Evolutionary conservation across 2,888 invertebrate genomes (phyloP).

Genomic region (Drepana falcataria): DNA sequence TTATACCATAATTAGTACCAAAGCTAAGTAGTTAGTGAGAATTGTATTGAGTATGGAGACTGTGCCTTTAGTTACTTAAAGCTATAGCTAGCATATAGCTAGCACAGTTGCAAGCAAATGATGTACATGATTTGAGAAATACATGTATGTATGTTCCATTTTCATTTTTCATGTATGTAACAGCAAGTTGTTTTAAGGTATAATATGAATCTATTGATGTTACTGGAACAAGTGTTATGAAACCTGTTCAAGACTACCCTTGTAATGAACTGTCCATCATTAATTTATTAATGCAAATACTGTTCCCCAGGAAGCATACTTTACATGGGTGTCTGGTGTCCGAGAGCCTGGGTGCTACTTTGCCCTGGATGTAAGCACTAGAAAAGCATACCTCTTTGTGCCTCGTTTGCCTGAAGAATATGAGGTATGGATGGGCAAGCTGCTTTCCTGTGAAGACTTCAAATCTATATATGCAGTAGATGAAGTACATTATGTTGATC

Average conservation of each 20-base stretch:
- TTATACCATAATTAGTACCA: too few relatives aligned
- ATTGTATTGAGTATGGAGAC: too few relatives aligned
- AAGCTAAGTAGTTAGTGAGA: too few relatives aligned
- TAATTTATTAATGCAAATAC: constrained; percentile 4
- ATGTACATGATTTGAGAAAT: background rate
- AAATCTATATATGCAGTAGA: constrained; percentile 89
- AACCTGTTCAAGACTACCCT: too few relatives aligned
- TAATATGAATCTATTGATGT: too few relatives aligned
- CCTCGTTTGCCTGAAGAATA: constrained; percentile 91
- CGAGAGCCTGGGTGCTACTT: constrained; percentile 95
- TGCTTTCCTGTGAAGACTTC: constrained; percentile 85
- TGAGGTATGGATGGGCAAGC: constrained; percentile 96
- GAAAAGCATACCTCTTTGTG: constrained; percentile 87
- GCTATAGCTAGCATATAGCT: too few relatives aligned
- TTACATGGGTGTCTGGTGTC: constrained; percentile 97
- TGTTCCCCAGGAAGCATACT: constrained; percentile 91
- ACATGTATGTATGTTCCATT: background rate
- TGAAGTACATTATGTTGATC: constrained; percentile 87
- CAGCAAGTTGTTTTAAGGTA: too few relatives aligned
- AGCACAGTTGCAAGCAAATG: too few relatives aligned
- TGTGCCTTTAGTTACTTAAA: too few relatives aligned
- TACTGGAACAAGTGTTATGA: too few relatives aligned
- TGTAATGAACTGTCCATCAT: background rate
- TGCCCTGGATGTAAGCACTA: constrained; percentile 85
- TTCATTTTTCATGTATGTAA: too few relatives aligned